Base-by-base conservation (phyloP, 2,113 vertebrate genomes). In the Melanostigma gelatinosum region DNA sequence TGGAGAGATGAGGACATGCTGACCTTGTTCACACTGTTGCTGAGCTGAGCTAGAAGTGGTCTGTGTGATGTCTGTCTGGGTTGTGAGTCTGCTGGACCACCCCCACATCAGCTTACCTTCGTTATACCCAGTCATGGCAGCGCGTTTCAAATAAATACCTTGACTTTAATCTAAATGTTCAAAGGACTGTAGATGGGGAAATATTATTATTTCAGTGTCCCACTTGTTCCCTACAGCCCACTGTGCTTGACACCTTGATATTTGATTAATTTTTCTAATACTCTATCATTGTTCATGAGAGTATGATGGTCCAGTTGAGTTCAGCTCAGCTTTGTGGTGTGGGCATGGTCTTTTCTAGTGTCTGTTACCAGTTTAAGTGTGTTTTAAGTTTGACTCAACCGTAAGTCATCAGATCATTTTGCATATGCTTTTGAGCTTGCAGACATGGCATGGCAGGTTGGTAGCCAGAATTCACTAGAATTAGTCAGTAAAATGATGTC, bases 21-120 rank as follows among this genome's bases (percentile, higher is more conserved):
- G 87, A 88, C 88, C 79, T 62, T 90, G 85, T 88, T 91, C 91
- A 91, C 91, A 90, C 91, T 87, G 77, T 85, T 18, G 77, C 88
- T 91, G 87, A 92, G 89, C 90, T 83, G 62, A 92, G 89, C 88
- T 84, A 72, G 38, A 87, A 57, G 52, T 77, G 58, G 77, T 71
- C 38, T 66, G 55, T 44, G 4, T 55, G 66, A 62, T 75, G 22
- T 61, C 67, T 38, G 69, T 77, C 50, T 62, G 46, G 54, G 61
- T 67, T 60, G 55, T 52, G 62, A 69, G 57, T 73, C 54, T 13
- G 50, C 66, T 58, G 16, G 64, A 60, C 63, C 10, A 57, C 27
- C 27, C 40, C 52, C 68, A 63, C 27, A 44, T 32, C 48, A 66
- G 65, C 63, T 58, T n/a, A n/a, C n/a, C 3, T 60, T 65, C 11